A percentile compares a stretch with the other conserved stretches of the same genome.
phyloP scores from a whole-genome alignment of 1,140 invertebrate species.

The Scaptomyza graminum region DNA sequence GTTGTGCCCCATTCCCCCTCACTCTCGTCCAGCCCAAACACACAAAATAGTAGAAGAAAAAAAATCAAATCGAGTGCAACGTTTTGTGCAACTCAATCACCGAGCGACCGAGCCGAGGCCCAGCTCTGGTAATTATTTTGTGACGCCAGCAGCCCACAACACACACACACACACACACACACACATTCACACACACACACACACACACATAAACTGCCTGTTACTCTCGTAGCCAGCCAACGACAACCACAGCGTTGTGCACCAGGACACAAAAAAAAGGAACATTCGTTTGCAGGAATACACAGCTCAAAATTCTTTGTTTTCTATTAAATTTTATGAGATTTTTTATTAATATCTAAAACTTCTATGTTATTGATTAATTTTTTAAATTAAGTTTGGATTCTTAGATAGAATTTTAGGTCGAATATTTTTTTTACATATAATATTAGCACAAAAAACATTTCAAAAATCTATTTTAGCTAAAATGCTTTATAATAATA shows the following conservation, averaged over 20 bases:
- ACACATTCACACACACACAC: conserved; percentile 5
- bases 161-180: conserved; percentile 6
- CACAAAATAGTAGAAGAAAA: conserved; percentile 27
- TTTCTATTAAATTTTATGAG: not conserved
- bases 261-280: conserved; percentile 11
- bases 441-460: too few relatives aligned
- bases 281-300: not conserved
- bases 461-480: too few relatives aligned
- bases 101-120: conserved; percentile 36
- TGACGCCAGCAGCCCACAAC: conserved; percentile 54
- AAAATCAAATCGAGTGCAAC: conserved; percentile 78
- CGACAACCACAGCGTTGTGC: conserved; percentile 29
- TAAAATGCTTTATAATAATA: too few relatives aligned
- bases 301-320: not conserved
- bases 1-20: not conserved
- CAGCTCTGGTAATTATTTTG: conserved; percentile 79
- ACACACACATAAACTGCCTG: not conserved
- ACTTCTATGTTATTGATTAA: too few relatives aligned
- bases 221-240: not conserved
- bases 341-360: too few relatives aligned
- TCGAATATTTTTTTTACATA: too few relatives aligned
- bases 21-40: not conserved
- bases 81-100: conserved; percentile 79
- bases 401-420: too few relatives aligned
- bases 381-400: too few relatives aligned